Conservation (phyloP, 2,888 invertebrate species). For the Hybos culiciformis region DNA sequence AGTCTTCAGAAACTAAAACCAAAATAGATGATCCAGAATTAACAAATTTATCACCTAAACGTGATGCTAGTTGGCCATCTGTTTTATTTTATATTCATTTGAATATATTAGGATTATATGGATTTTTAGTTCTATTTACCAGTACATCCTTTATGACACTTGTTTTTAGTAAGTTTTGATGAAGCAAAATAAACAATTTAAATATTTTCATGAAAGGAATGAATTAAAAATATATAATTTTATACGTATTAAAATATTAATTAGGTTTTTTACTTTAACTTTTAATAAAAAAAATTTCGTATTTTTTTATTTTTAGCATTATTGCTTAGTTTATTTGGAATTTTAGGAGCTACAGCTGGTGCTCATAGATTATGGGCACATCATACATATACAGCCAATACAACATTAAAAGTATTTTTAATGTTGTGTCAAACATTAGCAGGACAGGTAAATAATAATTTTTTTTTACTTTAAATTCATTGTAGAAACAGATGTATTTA, state of each 20-base stretch:
- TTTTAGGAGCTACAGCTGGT: constrained; percentile 76
- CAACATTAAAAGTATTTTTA: constrained; percentile 56
- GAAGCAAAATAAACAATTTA: neutral
- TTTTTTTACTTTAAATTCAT: neutral
- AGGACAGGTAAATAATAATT: constrained; percentile 58
- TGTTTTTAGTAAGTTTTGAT: constrained; percentile 45
- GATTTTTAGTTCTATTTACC: constrained; percentile 44
- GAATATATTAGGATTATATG: constrained; percentile 52
- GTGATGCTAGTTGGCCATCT: constrained; percentile 57
- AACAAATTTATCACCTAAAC: constrained; percentile 22
- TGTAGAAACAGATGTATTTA: neutral
- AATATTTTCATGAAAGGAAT: neutral
- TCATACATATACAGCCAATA: constrained; percentile 61
- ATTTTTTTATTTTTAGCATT: constrained; percentile 42
- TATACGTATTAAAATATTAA: neutral
- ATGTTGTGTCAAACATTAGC: constrained; percentile 72
- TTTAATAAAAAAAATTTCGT: no score
- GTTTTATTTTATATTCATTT: constrained; percentile 64
- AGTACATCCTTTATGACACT: constrained; percentile 48
- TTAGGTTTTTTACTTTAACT: neutral
- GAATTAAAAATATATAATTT: neutral
- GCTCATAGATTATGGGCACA: constrained; percentile 93
- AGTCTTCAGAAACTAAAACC: neutral
- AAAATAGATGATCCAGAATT: neutral
- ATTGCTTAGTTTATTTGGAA: constrained; percentile 46